Percentiles rank a stretch among this genome's conserved stretches.
These are phyloP conservation scores for Trigoniulus corallinus DNA, from an alignment of 1,140 invertebrate species.

Conservation along the genomic window DNA sequence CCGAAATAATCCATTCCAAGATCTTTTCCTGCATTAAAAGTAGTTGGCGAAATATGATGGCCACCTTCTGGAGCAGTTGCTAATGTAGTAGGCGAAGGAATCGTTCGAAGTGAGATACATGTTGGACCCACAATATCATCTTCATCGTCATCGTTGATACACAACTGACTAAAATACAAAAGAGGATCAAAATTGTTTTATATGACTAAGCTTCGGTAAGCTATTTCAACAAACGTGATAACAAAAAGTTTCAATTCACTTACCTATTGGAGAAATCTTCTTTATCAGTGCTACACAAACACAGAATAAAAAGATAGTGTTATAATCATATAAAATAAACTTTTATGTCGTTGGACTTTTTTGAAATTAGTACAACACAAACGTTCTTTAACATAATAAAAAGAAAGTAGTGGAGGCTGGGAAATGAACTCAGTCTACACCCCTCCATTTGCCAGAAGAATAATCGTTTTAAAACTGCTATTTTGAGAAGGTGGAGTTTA, in stretches of 20 bases:
- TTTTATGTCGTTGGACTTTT: background rate
- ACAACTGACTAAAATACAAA: constrained; percentile 5
- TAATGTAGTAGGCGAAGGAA: background rate
- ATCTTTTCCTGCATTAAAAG: background rate
- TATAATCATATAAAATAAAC: background rate
- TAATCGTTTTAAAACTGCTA: background rate
- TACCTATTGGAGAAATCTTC: constrained; percentile 27
- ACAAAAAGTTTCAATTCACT: constrained; percentile 2
- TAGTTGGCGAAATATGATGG: background rate
- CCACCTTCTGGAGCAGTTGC: background rate
- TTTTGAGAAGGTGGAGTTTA: background rate
- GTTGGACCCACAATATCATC: background rate
- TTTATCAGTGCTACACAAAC: constrained; percentile 10
- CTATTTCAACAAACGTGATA: background rate
- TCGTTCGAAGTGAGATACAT: background rate
- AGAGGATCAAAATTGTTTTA: background rate
- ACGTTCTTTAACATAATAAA: no score
- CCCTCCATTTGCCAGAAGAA: background rate
- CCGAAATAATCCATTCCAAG: background rate
- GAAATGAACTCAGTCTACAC: no score
- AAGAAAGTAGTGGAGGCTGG: no score
- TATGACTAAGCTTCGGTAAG: background rate
- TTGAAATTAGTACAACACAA: no score
- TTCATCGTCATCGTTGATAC: constrained; percentile 3
- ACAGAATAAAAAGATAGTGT: background rate